Base-by-base conservation (phyloP, 2,888 invertebrate genomes). In the Schrankia costaestrigalis region DNA sequence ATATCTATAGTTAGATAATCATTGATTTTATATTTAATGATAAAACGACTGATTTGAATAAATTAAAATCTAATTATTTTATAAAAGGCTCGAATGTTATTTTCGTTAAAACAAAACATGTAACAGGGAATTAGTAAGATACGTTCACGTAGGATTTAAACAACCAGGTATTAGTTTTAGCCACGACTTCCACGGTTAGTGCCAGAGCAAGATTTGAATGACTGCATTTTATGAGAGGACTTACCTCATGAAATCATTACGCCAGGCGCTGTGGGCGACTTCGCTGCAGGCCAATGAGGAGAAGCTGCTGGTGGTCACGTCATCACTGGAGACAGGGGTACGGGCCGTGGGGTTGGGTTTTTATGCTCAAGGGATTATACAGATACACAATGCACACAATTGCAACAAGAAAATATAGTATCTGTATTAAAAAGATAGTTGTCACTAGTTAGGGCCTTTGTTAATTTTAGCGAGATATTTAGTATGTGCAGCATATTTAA, bases 221-320 rank as follows among this genome's bases (percentile, higher is more conserved):
- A n/a, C n/a, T 28, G 14, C 22, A 31, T 31, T 33, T 35, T 39
- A 22, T 23, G 28, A 28, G 8, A 37, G 38, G 31, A 56, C 86
- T 86, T 69, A 87, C 86, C 86, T 85, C 56, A 65, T 71, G 47
- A 77, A 83, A 60, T 87, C 86, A 53, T 73, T 78, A 61, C 77
- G 79, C 86, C 86, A 86, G 45, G 85, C 84, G 60, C 80, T 82
- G 71, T 69, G 77, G 35, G 64, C 72, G 53, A 72, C 65, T 48
- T 78, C 78, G 59, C 78, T 78, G 72, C 63, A 76, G 27, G 69
- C 78, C 66, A 80, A 58, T 38, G 85, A 80, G 11, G 84, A 76
- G 71, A 77, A 75, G 74, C 81, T 81, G 79, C 78, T 82, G 60
- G 77, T 79, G 50, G 81, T 82, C 57, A 69, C 67, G 73, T 85